A percentile compares a stretch with the other conserved stretches of the same genome.
Conservation (phyloP, 2,113 vertebrate species). For the Gopherus evgoodei region DNA sequence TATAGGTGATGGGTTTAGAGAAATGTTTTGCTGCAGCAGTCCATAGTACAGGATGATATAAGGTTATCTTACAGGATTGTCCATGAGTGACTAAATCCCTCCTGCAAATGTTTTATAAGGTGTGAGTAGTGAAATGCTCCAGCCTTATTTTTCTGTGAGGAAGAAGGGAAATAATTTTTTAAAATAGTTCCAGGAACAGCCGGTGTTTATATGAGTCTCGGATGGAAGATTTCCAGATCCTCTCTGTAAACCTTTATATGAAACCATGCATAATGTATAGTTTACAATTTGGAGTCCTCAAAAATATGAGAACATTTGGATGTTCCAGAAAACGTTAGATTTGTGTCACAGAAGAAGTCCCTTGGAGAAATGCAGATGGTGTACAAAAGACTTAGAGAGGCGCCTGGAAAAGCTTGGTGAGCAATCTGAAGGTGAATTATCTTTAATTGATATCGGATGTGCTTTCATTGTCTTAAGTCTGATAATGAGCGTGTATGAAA, state of each 20-base stretch:
- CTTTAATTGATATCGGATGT: neutral
- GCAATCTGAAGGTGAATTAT: neutral
- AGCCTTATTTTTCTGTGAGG: neutral
- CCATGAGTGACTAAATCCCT: neutral
- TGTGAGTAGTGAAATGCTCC: neutral
- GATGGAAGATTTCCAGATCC: conserved; percentile 7
- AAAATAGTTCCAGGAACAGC: neutral
- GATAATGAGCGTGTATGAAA: neutral
- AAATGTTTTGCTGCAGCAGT: neutral
- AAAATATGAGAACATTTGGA: neutral
- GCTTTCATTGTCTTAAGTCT: neutral
- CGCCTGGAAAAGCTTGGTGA: neutral
- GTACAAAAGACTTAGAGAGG: neutral
- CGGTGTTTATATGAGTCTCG: neutral
- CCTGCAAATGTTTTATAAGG: neutral
- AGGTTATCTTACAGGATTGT: neutral
- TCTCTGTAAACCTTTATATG: neutral
- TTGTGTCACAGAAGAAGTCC: neutral
- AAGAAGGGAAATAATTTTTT: neutral
- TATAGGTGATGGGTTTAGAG: conserved; percentile 2
- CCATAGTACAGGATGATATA: neutral
- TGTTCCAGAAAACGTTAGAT: neutral
- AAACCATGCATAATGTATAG: neutral
- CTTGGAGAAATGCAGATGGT: neutral
- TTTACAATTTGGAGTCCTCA: neutral